These are phyloP conservation scores for Syrphus vitripennis DNA, from an alignment of 2,888 invertebrate species.

Conservation along the genomic window DNA sequence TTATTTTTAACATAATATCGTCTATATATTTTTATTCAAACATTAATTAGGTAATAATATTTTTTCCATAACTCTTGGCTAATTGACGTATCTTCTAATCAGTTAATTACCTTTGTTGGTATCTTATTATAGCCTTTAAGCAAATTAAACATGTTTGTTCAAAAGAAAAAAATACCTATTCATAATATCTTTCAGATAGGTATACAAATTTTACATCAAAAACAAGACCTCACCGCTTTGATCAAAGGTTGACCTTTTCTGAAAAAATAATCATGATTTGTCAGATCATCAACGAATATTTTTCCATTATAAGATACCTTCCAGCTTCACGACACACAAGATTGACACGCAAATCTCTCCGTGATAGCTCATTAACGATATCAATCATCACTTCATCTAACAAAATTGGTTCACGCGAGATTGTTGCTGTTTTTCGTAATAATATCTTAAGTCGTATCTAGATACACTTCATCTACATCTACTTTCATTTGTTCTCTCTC, in stretches of 20 bases:
- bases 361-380: slow-evolving; percentile 71
- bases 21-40: no score
- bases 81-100: not conserved
- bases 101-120: not conserved
- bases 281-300: slow-evolving; percentile 55
- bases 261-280: slow-evolving; percentile 58
- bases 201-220: not conserved
- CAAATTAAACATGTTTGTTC: not conserved
- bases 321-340: slow-evolving; percentile 65
- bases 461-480: slow-evolving; percentile 36
- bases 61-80: not conserved
- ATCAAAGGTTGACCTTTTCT: slow-evolving; percentile 40
- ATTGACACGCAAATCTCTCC: slow-evolving; percentile 70
- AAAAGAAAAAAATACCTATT: not conserved
- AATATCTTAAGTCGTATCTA: slow-evolving; percentile 16
- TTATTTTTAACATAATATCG: no score
- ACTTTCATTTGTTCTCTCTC: not conserved
- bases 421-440: slow-evolving; percentile 43
- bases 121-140: not conserved
- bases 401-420: slow-evolving; percentile 51
- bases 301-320: slow-evolving; percentile 29
- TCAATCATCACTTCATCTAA: slow-evolving; percentile 70
- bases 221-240: not conserved
- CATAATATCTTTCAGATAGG: not conserved
- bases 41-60: no score